Base-by-base conservation (phyloP, 2,888 invertebrate genomes). In the Pammene fasciana region DNA sequence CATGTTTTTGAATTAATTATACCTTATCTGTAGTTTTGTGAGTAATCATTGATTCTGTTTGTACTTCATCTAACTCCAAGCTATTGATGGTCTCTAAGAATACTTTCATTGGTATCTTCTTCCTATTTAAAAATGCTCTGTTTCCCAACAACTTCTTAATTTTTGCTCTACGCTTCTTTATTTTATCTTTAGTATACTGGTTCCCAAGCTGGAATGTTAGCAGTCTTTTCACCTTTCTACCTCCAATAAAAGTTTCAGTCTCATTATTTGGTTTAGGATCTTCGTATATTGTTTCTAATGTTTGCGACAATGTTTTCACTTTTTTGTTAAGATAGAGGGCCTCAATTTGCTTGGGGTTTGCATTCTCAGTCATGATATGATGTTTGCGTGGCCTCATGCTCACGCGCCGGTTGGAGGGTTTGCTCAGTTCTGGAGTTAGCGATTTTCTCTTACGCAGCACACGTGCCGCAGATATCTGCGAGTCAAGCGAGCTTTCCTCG, bases 281-380 rank as follows among this genome's bases (percentile, higher is more conserved):
- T 84, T 95, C 95, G 78, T 93, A 94, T 78, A 94, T 95, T 2
- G 94, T 95, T 84, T 95, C 95, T 75, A 95, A 85, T 70, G 90
- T 93, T 76, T 93, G 93, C 61, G 93, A 87, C 48, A 87, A 74
- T 55, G 88, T 86, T 77, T 93, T 94, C 0, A 94, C 85, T 78
- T 86, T 93, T 79, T 93, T 94, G 75, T 94, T 94, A 48, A 94
- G 86, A 79, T 94, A 94, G 74, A 94, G 87, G 55, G 93, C 92
- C 77, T 93, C 93, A 68, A 93, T 89, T 79, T 93, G 89, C 78
- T 89, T 93, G 62, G 85, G 79, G 76, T 82, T 88, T 8, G 89
- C 83, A 77, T 85, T 89, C 76, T 92, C 87, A 60, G 84, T 78
- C 71, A 87, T 79, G 56, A 82, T 79, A 73, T 86, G 64, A 26